These are phyloP conservation scores for Germaria angustata DNA, from an alignment of 2,888 invertebrate genomes.

Conservation along the genomic window DNA sequence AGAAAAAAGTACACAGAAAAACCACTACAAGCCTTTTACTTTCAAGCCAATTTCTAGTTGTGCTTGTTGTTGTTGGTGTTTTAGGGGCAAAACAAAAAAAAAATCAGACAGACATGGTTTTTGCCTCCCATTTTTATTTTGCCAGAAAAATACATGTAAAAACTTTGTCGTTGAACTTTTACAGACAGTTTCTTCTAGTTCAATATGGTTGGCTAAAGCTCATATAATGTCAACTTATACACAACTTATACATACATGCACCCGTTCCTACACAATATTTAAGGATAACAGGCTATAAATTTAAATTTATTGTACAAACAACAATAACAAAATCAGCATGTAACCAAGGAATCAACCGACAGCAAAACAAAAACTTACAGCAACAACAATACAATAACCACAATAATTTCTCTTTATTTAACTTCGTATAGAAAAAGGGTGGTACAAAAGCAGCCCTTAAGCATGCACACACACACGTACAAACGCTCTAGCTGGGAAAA, in stretches of 20 bases:
- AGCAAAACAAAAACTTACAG: constrained; percentile 11
- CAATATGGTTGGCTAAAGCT: constrained; percentile 40
- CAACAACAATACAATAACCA: constrained; percentile 46
- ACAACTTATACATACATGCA: neutral
- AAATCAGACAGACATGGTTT: constrained; percentile 36
- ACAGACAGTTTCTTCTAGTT: constrained; percentile 54
- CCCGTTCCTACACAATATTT: neutral
- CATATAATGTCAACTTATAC: neutral
- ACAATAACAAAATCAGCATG: constrained; percentile 41
- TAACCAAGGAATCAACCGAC: constrained; percentile 42
- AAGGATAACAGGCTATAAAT: constrained; percentile 46
- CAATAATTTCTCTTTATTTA: constrained; percentile 59
- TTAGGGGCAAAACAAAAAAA: neutral
- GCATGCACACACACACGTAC: neutral
- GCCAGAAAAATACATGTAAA: constrained; percentile 49
- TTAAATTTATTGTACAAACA: constrained; percentile 45
- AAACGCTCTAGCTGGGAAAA: too few species aligned
- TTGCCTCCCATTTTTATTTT: neutral
- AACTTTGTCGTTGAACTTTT: constrained; percentile 66
- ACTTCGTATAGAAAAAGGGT: constrained; percentile 5
- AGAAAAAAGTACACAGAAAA: constrained; percentile 7
- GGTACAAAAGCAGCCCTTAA: neutral
- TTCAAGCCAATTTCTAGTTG: constrained; percentile 38
- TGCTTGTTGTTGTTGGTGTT: neutral
- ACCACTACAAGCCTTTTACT: constrained; percentile 15